phyloP scores from a whole-genome alignment of 2,113 vertebrate species.

The Leptocoma aspasia region DNA sequence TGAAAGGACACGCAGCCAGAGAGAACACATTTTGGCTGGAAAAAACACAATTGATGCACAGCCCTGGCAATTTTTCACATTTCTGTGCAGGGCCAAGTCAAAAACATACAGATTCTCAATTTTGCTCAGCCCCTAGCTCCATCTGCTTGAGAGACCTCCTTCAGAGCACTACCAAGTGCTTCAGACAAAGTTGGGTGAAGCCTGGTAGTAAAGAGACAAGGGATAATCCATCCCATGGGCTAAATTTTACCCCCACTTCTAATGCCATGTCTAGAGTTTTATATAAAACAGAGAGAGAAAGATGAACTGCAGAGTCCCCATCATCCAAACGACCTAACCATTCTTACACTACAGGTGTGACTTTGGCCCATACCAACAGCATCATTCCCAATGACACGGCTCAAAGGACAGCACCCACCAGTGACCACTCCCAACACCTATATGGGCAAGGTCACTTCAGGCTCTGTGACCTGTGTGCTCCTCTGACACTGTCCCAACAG shows the following conservation, averaged over 20 bases:
- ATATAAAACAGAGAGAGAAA: neutral
- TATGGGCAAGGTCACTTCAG: neutral
- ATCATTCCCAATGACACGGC: fast-evolving
- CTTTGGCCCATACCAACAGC: neutral
- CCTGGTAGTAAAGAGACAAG: neutral
- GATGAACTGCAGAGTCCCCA: neutral
- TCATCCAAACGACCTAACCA: neutral
- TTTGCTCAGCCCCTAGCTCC: neutral
- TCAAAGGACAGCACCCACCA: neutral
- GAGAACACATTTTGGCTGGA: neutral
- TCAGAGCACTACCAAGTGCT: neutral
- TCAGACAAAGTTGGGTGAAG: neutral
- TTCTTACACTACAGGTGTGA: neutral
- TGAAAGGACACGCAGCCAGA: neutral
- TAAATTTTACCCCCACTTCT: neutral
- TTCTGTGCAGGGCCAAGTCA: neutral
- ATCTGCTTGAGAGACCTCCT: neutral
- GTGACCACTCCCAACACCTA: neutral
- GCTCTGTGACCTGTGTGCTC: neutral
- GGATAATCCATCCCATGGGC: neutral
- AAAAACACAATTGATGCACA: neutral
- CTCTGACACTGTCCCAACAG: neutral
- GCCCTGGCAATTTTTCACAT: neutral
- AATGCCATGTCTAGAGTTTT: neutral
- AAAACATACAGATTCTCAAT: neutral